Base-by-base conservation (phyloP, 2,888 invertebrate species). In the Tipula vernalis region DNA sequence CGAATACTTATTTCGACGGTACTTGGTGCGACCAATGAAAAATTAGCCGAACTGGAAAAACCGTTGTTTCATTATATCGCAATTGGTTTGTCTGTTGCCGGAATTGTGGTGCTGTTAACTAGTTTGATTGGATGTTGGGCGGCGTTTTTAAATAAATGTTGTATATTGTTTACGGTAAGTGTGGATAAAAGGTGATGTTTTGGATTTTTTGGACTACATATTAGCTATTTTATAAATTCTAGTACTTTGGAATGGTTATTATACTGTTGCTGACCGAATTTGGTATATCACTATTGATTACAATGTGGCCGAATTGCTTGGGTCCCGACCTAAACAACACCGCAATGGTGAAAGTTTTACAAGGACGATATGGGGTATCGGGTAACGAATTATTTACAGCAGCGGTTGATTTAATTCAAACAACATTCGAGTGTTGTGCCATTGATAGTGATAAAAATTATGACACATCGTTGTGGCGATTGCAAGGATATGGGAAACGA, bases 51-150 rank as follows among this genome's bases (percentile, higher is more conserved):
- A 51, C 91, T 95, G 87, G 93, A 94, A 0, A 95, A 96, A 89
- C 96, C 96, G 0, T 93, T 96, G 13, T 94, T 96, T 89, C 95
- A 96, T 90, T 96, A 96, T 90, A 92, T 95, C 6, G 94, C 96
- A 0, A 92, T 96, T 86, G 95, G 94, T 2, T 90, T 96, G 86
- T 93, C 95, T n/a, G 92, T 93, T 0, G 92, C 95, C 0, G 96
- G 96, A 0, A 92, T 96, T 87, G 91, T 94, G 47, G 93, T 96
- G 86, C 94, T 95, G 87, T 92, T 94, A 5, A 93, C 94, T 0
- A 94, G 95, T 3, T 94, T 96, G 85, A 91, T 96, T 28, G 96
- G 96, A 86, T 96, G 96, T 90, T 96, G 96, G 96, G 96, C 96
- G 0, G 94, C 95, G 0, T 96, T 95, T 89, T 92, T 96, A 89